Evolutionary conservation across 2,888 invertebrate genomes (phyloP).

Genomic region (Acronicta aceris): DNA sequence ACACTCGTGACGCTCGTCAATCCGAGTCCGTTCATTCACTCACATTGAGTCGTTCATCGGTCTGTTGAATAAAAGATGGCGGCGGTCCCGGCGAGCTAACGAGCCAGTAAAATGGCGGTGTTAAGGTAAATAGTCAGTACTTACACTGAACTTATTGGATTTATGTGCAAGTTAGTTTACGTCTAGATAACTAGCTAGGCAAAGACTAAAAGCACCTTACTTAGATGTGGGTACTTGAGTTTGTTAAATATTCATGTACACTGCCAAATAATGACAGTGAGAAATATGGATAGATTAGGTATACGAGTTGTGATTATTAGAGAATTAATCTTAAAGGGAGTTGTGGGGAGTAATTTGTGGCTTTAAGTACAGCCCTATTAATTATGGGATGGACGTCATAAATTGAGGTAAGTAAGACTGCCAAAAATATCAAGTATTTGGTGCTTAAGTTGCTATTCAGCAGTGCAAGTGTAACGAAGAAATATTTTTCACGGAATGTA

Average conservation of each 20-base stretch:
- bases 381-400: not conserved
- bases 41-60: slow-evolving; percentile 74
- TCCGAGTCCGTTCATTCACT: slow-evolving; percentile 67
- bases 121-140: slow-evolving; percentile 69
- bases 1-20: slow-evolving; percentile 51
- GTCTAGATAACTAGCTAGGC: slow-evolving; percentile 19
- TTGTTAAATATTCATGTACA: not conserved
- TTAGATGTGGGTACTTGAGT: not conserved
- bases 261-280: not conserved
- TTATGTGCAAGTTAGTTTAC: slow-evolving; percentile 30
- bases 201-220: slow-evolving; percentile 5
- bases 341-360: not conserved
- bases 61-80: slow-evolving; percentile 79
- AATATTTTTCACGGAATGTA: not conserved
- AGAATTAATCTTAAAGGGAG: not conserved
- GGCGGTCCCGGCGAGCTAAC: slow-evolving; percentile 61
- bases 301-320: not conserved
- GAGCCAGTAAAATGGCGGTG: slow-evolving; percentile 69
- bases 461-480: not conserved
- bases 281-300: not conserved
- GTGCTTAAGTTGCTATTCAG: not conserved
- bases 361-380: slow-evolving; percentile 7
- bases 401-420: not conserved
- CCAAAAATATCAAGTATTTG: not conserved
- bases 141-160: slow-evolving; percentile 54